These are phyloP conservation scores for Diabrotica virgifera DNA, from an alignment of 1,140 invertebrate species.

Conservation along the genomic window DNA sequence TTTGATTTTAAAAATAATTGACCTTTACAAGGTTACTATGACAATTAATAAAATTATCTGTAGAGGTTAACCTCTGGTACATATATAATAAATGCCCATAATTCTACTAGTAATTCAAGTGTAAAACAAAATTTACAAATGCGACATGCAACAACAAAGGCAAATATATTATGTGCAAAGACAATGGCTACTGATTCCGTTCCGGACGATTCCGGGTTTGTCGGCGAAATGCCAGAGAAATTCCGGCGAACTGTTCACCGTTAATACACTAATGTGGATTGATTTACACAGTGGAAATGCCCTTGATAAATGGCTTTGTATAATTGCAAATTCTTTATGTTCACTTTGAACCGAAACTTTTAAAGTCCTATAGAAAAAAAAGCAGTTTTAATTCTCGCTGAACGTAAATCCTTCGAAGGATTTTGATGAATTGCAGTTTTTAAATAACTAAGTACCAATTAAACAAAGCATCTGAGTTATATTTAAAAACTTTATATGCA, in stretches of 20 bases:
- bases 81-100: not conserved
- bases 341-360: slow-evolving; percentile 30
- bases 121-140: slow-evolving; percentile 7
- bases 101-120: not conserved
- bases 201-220: slow-evolving; percentile 34
- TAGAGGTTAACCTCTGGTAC: not conserved
- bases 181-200: slow-evolving; percentile 31
- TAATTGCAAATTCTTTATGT: slow-evolving; percentile 50
- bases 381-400: not conserved
- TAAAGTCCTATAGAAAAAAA: not conserved
- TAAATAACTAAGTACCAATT: too few relatives aligned
- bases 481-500: too few relatives aligned
- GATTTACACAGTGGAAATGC: slow-evolving; percentile 46
- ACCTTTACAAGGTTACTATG: not conserved
- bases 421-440: too few relatives aligned
- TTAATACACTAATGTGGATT: slow-evolving; percentile 46
- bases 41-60: not conserved
- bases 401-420: too few relatives aligned
- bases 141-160: slow-evolving; percentile 8
- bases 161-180: slow-evolving; percentile 30
- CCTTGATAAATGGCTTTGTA: slow-evolving; percentile 45
- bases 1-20: not conserved
- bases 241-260: slow-evolving; percentile 40
- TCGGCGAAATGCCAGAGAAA: slow-evolving; percentile 27
- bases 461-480: too few relatives aligned